Evolutionary conservation across 2,888 invertebrate genomes (phyloP), one percentile per base, ranked within the genome.

Genomic region (Melangyna quadrimaculata): DNA sequence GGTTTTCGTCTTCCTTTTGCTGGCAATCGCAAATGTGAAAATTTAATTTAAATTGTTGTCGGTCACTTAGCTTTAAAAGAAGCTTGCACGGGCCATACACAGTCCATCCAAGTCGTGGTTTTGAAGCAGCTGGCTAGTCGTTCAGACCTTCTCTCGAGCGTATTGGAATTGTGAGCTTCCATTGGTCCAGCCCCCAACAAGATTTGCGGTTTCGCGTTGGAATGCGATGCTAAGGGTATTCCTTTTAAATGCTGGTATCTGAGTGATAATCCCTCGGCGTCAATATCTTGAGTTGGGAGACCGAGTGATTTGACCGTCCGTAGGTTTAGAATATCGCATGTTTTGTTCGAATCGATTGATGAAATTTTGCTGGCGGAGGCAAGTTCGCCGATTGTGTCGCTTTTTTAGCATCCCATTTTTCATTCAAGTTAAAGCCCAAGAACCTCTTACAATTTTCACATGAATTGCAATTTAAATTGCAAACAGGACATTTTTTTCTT

Each of bases 81-180:
- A 37, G 12, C 14, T 37, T 37, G 14, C 14, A 37, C 37, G 14
- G 12, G 14, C 12, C 14, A 5, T 14, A 37, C 14, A 14, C 37
- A 14, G 37, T 37, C 14, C 37, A 63, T 1, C 63, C 74, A 8
- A 74, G 17, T 9, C 43, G 29, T 4, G 53, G 43, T 53, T 53
- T 74, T 14, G 29, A 32, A 9, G 37, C 63, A n/a, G 59, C 53
- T 19, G 65, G 65, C 7, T 74, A 19, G 27, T 53, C 27, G 5
- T 53, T 27, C 3, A 27, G 12, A 5, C 27, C 14, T 53, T 53
- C 27, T 24, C 53, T 53, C 3, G 53, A 53, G 12, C 53, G 53
- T 5, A 24, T 27, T 53, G 53, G 27, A 27, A 53, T 53, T n/a
- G 53, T 27, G 9, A 53, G 27, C 53, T 53, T 53, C 53, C 53